A percentile compares a stretch with the other conserved stretches of the same genome.
These are phyloP conservation scores for Kryphioiulus occultus DNA, from an alignment of 2,888 invertebrate genomes.

Conservation along the genomic window DNA sequence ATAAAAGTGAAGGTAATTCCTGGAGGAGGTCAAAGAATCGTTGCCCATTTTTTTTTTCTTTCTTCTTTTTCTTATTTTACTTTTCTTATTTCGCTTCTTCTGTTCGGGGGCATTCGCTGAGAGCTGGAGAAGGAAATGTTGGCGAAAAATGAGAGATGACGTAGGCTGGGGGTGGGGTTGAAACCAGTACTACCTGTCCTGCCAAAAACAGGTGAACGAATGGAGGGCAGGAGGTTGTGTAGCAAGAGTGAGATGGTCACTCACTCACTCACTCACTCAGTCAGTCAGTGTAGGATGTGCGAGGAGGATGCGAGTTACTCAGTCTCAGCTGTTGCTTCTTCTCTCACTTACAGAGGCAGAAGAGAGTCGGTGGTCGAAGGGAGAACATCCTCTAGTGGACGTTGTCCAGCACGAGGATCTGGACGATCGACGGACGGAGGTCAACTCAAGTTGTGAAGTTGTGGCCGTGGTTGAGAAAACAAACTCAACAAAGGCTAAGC, in stretches of 20 bases:
- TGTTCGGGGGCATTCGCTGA: background rate
- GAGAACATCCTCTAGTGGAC: conserved; percentile 1
- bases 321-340: conserved; percentile 29
- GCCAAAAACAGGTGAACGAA: background rate
- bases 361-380: conserved; percentile 4
- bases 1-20: conserved; percentile 40
- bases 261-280: too few species aligned
- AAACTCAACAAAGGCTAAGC: background rate
- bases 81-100: background rate
- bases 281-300: conserved; percentile 27
- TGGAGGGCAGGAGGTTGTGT: conserved; percentile 12
- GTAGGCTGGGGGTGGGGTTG: background rate
- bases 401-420: background rate
- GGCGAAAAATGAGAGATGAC: background rate
- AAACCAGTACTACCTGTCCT: conserved; percentile 36
- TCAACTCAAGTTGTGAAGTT: conserved; percentile 30
- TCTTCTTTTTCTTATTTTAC: background rate
- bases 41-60: background rate
- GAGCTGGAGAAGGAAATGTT: background rate
- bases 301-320: conserved; percentile 35
- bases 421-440: background rate
- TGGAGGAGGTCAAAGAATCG: conserved; percentile 36
- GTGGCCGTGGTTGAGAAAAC: conserved; percentile 41
- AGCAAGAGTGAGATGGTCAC: too few species aligned
- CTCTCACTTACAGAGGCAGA: conserved; percentile 41